phyloP scores from a whole-genome alignment of 1,140 invertebrate species.

The Lanistes nyassanus region DNA sequence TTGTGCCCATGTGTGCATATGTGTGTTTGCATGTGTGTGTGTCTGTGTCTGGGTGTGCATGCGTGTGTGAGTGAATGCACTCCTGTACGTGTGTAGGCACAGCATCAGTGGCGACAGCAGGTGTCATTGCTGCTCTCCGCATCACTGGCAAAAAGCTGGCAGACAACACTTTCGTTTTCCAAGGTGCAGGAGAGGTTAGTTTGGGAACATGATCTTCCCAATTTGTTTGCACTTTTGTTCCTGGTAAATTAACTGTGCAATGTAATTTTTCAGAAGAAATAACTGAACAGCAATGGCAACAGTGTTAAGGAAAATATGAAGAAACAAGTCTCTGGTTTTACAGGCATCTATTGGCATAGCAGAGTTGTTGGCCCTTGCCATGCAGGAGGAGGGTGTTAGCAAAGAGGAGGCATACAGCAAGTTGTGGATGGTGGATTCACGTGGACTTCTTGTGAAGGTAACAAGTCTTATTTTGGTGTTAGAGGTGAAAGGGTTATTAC shows the following conservation, averaged over 20 bases:
- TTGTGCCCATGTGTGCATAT: not conserved
- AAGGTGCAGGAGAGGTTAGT: constrained; percentile 66
- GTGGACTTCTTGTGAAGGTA: constrained; percentile 64
- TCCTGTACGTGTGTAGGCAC: constrained; percentile 56
- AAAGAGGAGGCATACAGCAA: constrained; percentile 55
- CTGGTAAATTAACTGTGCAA: no score
- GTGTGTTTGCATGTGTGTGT: not conserved
- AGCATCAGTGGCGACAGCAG: constrained; percentile 65
- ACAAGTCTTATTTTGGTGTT: not conserved
- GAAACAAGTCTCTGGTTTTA: no score
- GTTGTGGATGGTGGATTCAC: constrained; percentile 66
- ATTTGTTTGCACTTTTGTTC: no score
- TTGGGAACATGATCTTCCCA: no score
- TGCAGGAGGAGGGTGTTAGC: constrained; percentile 56
- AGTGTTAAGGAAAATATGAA: no score
- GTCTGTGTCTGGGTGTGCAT: not conserved
- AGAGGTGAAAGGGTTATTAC: no score
- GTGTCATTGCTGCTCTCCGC: constrained; percentile 56
- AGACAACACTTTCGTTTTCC: constrained; percentile 64
- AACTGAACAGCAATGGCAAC: no score
- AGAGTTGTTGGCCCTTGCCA: constrained; percentile 59
- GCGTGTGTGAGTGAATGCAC: not conserved
- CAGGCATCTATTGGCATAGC: constrained; percentile 67
- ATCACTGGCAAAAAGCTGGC: constrained; percentile 60
- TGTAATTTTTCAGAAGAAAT: no score